Conservation (phyloP, 2,888 invertebrate genomes). For the Drosophila emarginata region DNA sequence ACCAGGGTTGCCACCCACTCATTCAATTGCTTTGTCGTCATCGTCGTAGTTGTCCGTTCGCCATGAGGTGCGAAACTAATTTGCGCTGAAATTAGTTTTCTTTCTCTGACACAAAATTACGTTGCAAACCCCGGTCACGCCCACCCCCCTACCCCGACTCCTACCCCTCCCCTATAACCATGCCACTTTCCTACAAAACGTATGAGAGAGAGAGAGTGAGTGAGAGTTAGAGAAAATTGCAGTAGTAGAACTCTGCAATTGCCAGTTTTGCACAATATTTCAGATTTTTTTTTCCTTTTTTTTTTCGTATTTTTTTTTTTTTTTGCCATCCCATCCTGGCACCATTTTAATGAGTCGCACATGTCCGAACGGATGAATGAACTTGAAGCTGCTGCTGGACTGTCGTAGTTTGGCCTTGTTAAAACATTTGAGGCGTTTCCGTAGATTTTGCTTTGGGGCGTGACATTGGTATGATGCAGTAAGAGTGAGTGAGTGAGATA, state of each 20-base stretch:
- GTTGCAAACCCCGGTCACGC: conserved; percentile 48
- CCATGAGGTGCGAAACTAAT: conserved; percentile 75
- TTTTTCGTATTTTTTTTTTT: conserved; percentile 38
- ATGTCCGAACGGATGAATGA: conserved; percentile 51
- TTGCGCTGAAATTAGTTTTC: conserved; percentile 78
- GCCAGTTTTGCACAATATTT: conserved; percentile 38
- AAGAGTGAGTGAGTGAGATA: background rate
- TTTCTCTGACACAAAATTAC: conserved; percentile 63
- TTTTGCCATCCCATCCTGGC: conserved; percentile 22
- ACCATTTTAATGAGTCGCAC: conserved; percentile 74
- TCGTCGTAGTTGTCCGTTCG: conserved; percentile 38
- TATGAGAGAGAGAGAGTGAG: conserved; percentile 8
- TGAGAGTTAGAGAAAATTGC: conserved; percentile 10
- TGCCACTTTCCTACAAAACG: too few species aligned
- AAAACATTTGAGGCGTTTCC: conserved; percentile 10
- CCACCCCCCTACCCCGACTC: background rate
- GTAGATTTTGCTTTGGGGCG: conserved; percentile 9
- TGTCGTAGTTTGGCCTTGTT: conserved; percentile 14
- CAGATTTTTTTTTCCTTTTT: conserved; percentile 10
- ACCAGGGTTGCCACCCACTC: conserved; percentile 7
- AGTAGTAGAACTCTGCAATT: conserved; percentile 35
- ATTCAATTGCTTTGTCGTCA: conserved; percentile 67
- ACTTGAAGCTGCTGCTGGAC: conserved; percentile 3
- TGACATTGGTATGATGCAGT: background rate
- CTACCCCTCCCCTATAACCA: background rate